Base-by-base conservation (phyloP, 37 sponge, comb jelly and placozoan genomes). In the Petrosia ficiformis region DNA sequence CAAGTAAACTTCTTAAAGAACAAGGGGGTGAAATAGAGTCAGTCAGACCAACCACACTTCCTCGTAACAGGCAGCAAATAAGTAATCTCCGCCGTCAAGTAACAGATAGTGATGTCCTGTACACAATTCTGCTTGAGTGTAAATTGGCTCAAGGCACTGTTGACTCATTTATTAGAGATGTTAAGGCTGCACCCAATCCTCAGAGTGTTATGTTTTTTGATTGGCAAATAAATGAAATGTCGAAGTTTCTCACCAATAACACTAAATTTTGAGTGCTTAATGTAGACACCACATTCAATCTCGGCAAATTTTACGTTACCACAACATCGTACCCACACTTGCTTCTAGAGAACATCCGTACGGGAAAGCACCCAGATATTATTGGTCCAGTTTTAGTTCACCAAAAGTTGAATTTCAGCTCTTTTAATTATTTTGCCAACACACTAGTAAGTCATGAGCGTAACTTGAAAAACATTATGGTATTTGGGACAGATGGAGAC, bases 401-500 rank as follows among this genome's bases (percentile, higher is more conserved):
- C 59, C 52, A 82, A 28, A 48, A 58, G 52, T 44, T 65, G 5
- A 67, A 73, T 3, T 81, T 81, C 67, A 26, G 72, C 24, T 35
- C 75, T 25, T 76, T 76, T 28, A 63, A 63, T 41, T 60, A 73
- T 28, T 81, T 81, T 64, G 59, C 54, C 22, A 72, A 57, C 37
- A 73, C 67, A 19, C 35, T 63, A 36, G 8, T 48, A 14, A 14
- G 14, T 48, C 14, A 48, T 14, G 66, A 67, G 3, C 43, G 28
- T 16, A 38, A 81, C 24, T 70, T 65, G 73, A 28, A 63, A 19
- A 39, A 73, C 6, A 25, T 57, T 5, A 32, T 65, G n/a, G 3
- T 73, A 30, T 57, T 81, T 72, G 66, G 74, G 10, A 81, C 82
- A 11, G 82, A 81, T 81, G 73, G 82, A 37, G 82, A 81, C 63